Conservation (phyloP, 1,140 invertebrate species). For the Drosophila leontia region DNA sequence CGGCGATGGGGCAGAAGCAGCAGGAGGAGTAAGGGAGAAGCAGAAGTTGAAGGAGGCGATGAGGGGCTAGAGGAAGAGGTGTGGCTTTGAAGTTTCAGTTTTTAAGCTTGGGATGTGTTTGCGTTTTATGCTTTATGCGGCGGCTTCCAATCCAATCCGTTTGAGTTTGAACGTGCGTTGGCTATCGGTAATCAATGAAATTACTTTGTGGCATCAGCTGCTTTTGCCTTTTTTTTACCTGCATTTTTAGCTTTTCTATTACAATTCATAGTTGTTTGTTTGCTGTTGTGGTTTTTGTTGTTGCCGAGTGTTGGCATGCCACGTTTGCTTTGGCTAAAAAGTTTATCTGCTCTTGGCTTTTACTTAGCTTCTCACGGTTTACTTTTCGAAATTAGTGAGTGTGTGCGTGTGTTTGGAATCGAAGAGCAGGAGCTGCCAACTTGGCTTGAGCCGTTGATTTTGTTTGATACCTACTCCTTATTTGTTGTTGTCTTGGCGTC, state of each 20-base stretch:
- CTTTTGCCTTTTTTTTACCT: constrained; percentile 57
- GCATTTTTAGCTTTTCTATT: constrained; percentile 55
- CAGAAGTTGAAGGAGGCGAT: neutral
- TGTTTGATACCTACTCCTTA: neutral
- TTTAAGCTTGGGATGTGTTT: constrained; percentile 30
- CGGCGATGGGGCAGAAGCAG: constrained; percentile 5
- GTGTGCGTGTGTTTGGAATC: constrained; percentile 25
- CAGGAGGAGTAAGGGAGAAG: neutral
- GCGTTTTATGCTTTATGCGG: constrained; percentile 44
- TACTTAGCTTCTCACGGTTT: constrained; percentile 80
- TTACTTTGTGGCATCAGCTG: constrained; percentile 79
- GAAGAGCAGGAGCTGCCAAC: constrained; percentile 52
- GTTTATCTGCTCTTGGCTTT: constrained; percentile 73
- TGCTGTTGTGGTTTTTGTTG: constrained; percentile 20
- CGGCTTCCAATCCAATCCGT: constrained; percentile 60
- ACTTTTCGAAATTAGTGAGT: constrained; percentile 57
- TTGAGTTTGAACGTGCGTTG: constrained; percentile 75
- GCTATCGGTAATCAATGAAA: constrained; percentile 82
- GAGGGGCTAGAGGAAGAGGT: constrained; percentile 23
- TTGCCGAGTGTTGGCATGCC: constrained; percentile 64
- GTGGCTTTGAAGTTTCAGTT: constrained; percentile 30
- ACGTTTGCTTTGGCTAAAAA: constrained; percentile 73
- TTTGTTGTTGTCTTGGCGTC: neutral
- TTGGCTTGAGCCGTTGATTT: constrained; percentile 36
- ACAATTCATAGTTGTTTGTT: constrained; percentile 37